phyloP scores from a whole-genome alignment of 1,140 invertebrate genomes.

The Riptortus pedestris region DNA sequence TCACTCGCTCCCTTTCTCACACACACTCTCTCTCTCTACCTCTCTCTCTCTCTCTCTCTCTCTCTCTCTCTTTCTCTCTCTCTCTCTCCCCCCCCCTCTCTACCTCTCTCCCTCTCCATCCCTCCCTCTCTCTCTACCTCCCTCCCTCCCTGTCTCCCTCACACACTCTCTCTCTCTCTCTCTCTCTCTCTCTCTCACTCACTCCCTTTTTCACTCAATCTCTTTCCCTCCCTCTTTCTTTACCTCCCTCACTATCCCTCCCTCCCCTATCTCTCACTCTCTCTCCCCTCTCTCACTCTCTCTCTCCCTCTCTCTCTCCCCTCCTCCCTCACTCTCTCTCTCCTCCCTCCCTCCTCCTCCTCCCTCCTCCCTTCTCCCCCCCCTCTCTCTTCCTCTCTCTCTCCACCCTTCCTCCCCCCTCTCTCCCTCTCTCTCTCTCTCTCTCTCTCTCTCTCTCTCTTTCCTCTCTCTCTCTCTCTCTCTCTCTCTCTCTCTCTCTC shows the following conservation, averaged over 20 bases:
- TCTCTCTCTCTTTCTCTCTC: not conserved
- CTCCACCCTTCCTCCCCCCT: not conserved
- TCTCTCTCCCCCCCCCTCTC: too few relatives aligned
- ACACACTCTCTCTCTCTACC: slow-evolving; percentile 1
- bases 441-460: not conserved
- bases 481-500: slow-evolving; percentile 13
- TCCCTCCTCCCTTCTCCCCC: not conserved
- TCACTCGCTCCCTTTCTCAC: not conserved
- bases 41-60: not conserved
- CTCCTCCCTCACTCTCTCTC: slow-evolving; percentile 2
- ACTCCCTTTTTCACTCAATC: too few relatives aligned
- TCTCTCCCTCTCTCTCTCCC: slow-evolving; percentile 5
- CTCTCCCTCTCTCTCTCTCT: not conserved
- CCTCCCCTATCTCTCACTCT: too few relatives aligned
- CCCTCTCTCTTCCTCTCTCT: not conserved
- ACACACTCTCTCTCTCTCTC: slow-evolving; percentile 10
- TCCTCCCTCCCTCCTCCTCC: not conserved
- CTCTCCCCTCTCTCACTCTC: too few relatives aligned
- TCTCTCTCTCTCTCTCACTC: slow-evolving; percentile 1
- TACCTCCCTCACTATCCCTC: too few relatives aligned
- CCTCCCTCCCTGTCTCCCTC: too few relatives aligned
- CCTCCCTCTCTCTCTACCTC: too few relatives aligned
- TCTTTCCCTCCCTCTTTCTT: not conserved
- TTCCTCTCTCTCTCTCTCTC: not conserved
- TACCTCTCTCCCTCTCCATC: too few relatives aligned